Base-by-base conservation (phyloP, 1,140 invertebrate genomes). In the Drosophila kohkoa region DNA sequence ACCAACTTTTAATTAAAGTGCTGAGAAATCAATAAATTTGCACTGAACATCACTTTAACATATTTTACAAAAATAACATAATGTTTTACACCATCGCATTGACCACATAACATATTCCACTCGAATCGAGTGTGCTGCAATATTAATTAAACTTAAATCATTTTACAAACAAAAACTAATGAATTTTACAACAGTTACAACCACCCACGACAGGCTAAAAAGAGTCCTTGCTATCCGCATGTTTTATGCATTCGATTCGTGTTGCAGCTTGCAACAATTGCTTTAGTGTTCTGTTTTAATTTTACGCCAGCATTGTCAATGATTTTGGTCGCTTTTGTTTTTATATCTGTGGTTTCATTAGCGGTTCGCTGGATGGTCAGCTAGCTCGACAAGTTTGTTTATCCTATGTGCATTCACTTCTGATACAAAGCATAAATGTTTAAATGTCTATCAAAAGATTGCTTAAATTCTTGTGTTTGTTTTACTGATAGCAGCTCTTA, bases 131-230 rank as follows among this genome's bases (percentile, higher is more conserved):
- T 54, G 28, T 54, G 32, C 16, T 25, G 54, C 15, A 41, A 57
- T 43, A 38, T 57, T 57, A 57, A 57, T 57, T 57, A 57, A 57
- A 57, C 10, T 57, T 41, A 28, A 54, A n/a, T 32, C 51, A 54
- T 32, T 32, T 35, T 13, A 15, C 51, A 30, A 32, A 32, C 51
- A 54, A 54, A 35, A 54, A 54, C 25, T 15, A 54, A 54, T 54
- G 28, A 13, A 54, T 54, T 32, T 35, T 35, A n/a, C 51, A 54
- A 35, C 30, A 35, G 30, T n/a, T 35, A 32, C 51, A 15, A 49
- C 28, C 5, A 32, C 3, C n/a, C 11, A 28, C 10, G 35, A 7
- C 5, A 1, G 10, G 32, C 3, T n/a, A 8, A 41, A 41, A 11
- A 43, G n/a, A 25, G n/a, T 11, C 20, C 20, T 20, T 7, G n/a